Percentiles rank a stretch among this genome's conserved stretches.
These are phyloP conservation scores for Phalloptychus januarius DNA, from an alignment of 2,797 vertebrate genomes.

Conservation along the genomic window DNA sequence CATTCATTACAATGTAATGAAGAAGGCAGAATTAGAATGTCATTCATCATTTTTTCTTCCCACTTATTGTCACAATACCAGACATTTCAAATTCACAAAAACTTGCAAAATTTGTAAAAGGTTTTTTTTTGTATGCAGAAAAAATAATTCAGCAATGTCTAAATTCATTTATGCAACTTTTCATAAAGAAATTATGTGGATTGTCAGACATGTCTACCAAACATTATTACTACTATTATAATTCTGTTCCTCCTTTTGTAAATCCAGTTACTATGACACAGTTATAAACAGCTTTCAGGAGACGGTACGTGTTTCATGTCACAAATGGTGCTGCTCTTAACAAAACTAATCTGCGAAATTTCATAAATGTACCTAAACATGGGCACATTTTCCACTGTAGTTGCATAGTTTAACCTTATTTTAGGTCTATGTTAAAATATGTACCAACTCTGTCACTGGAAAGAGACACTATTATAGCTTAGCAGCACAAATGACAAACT, in stretches of 20 bases:
- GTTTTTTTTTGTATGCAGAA: background rate
- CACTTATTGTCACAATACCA: background rate
- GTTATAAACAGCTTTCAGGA: background rate
- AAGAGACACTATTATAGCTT: background rate
- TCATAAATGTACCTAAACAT: background rate
- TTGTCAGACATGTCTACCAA: background rate
- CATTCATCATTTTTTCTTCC: background rate
- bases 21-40: background rate
- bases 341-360: background rate
- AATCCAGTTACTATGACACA: background rate
- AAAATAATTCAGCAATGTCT: background rate
- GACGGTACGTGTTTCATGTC: background rate
- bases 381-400: background rate
- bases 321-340: background rate
- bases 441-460: background rate
- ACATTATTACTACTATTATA: background rate
- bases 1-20: background rate
- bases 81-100: background rate
- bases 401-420: background rate
- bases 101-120: background rate
- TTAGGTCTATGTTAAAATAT: background rate
- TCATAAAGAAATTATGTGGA: background rate
- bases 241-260: background rate
- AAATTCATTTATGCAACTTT: background rate
- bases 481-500: background rate